Evolutionary conservation across 2,888 invertebrate genomes (phyloP), one percentile per base, ranked within the genome.

Genomic region (Ectemnius lituratus): DNA sequence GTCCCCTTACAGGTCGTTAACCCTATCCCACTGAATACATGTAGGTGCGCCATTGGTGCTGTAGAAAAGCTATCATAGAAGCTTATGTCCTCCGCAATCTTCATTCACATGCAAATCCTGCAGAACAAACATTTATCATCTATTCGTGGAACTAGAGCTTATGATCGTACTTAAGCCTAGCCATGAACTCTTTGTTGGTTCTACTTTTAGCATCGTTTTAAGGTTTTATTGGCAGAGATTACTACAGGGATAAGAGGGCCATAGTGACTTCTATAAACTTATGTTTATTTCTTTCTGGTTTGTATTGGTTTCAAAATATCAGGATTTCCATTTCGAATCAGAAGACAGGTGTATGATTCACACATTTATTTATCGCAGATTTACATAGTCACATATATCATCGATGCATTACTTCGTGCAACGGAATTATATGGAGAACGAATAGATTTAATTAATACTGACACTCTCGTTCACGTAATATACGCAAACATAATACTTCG

Each of bases 51-150:
- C 47, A 59, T 58, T 16, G 67, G 49, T 58, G 14, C n/a, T 13
- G 23, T 64, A 58, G 78, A 79, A 67, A 74, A 62, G 65, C 70
- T 73, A 37, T 37, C 8, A 37, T 37, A 37, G 37, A 37, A 37
- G 37, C 37, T 37, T 37, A 37, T 37, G 37, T 61, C 62, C 72
- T 73, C 64, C 70, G 67, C 75, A 57, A 67, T 56, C 49, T 68
- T 73, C 68, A 83, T 82, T 83, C 82, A 83, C 45, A 82, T 82
- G 83, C 69, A 80, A 82, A 83, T 82, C 37, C 56, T 28, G 13
- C 4, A 47, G 64, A 62, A 60, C 64, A 72, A 75, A 75, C 72
- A 75, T 75, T 75, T 64, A 72, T 80, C 83, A 74, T 70, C 67
- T 72, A 61, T 80, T 37, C 37, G 37, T 37, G 37, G 37, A 37